phyloP scores from a whole-genome alignment of 2,797 vertebrate genomes.

The Schizothorax lantsangensis region DNA sequence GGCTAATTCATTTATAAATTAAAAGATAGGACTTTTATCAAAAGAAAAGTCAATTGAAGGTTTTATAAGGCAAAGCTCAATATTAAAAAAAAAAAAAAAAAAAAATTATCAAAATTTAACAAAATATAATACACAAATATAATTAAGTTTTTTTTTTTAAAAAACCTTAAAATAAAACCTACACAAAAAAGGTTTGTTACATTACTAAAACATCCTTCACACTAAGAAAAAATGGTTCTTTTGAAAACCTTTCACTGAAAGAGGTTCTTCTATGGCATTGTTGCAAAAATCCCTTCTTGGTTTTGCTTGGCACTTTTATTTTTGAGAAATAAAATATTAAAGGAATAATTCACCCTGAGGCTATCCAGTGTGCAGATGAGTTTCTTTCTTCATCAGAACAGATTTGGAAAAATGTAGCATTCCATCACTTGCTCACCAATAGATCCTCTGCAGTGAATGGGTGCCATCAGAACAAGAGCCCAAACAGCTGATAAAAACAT shows the following conservation, averaged over 20 bases:
- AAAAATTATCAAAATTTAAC: too few species aligned
- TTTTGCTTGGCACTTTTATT: neutral
- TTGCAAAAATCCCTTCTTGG: neutral
- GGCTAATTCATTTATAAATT: neutral
- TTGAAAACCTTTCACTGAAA: conserved; percentile 1
- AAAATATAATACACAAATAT: too few species aligned
- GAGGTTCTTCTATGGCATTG: neutral
- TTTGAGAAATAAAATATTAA: neutral
- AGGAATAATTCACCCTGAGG: neutral
- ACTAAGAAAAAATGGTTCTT: neutral
- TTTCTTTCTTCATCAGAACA: neutral
- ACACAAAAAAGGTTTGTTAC: too few species aligned
- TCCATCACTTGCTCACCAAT: neutral
- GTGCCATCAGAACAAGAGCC: too few species aligned
- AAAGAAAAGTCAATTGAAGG: too few species aligned
- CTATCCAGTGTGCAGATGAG: too few species aligned
- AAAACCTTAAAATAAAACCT: too few species aligned
- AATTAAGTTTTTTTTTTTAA: too few species aligned
- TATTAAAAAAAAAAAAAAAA: neutral
- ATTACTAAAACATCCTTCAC: neutral
- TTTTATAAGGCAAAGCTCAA: neutral
- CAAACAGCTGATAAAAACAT: neutral
- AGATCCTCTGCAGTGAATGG: neutral
- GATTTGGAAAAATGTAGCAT: neutral
- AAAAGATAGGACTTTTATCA: neutral